Evolutionary conservation across 2,888 invertebrate species (phyloP).

Genomic region (Asteroscopus sphinx): DNA sequence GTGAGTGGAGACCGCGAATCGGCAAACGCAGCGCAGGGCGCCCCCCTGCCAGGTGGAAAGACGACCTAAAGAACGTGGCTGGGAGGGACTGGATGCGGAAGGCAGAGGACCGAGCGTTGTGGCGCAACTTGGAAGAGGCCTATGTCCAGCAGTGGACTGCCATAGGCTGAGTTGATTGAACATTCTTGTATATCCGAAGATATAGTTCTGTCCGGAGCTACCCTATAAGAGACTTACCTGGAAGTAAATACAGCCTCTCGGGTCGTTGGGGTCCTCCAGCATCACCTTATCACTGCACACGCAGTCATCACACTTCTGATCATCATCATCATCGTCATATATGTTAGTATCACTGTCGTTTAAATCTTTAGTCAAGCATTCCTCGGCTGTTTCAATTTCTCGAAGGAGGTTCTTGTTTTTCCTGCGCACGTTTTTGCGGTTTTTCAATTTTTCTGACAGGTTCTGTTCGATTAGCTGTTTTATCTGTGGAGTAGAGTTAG

Average conservation of each 20-base stretch:
- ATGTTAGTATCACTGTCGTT: constrained; percentile 61
- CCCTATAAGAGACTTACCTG: no score
- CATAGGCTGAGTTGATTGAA: no score
- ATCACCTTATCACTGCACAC: constrained; percentile 69
- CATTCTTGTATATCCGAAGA: no score
- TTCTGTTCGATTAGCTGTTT: constrained; percentile 51
- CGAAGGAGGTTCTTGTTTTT: constrained; percentile 77
- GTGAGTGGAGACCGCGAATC: no score
- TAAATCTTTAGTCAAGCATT: constrained; percentile 66
- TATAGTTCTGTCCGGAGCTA: no score
- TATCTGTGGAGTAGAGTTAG: constrained; percentile 40
- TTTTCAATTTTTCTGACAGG: constrained; percentile 37
- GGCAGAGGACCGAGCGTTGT: no score
- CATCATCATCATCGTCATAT: constrained; percentile 42
- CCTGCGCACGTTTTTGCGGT: constrained; percentile 57
- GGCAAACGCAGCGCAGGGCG: no score
- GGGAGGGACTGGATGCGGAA: no score
- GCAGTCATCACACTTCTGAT: constrained; percentile 49
- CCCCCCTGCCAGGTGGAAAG: no score
- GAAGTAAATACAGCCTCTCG: constrained; percentile 91
- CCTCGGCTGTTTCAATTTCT: constrained; percentile 70
- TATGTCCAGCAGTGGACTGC: no score
- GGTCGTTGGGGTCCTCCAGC: constrained; percentile 84
- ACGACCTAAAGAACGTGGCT: no score
- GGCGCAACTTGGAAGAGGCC: no score